Base-by-base conservation (phyloP, 92 coral and sea anemone species). In the Micromussa lordhowensis region DNA sequence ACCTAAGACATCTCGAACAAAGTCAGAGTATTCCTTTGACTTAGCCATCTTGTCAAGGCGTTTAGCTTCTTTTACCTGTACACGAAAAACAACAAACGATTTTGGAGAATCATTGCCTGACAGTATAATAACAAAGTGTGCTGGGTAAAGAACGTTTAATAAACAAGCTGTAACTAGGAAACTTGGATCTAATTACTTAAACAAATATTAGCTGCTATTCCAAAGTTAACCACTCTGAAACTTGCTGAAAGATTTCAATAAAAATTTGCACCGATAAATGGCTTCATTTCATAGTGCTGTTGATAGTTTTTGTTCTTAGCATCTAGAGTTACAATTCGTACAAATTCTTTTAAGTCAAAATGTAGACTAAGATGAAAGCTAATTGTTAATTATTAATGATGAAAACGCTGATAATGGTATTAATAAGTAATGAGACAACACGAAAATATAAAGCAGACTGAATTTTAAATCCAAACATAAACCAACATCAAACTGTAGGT, bases 61-160 rank as follows among this genome's bases (percentile, higher is more conserved):
- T 32, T 90, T 89, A n/a, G 98, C 86, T 92, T 95, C 96, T 78
- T 89, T 95, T 38, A 95, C 32, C 98, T 94, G n/a, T n/a, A 84
- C 51, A 44, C 9, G 1, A 44, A 44, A 73, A 73, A 53, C 11
- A 72, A 35, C 28, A 51, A 13, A 35, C 13, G 18, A 34, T 55
- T 79, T 54, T 28, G 32, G 9, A n/a, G 53, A 35, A 73, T 73
- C 36, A 36, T 15, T 17, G 17, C 22, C 26, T 19, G 14, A 73
- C 26, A 11, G 53, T 34, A 36, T 34, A 19, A 35, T 72, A 17
- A 34, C 49, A 21, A 34, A 18, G 18, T 35, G 26, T 35, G 44
- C 51, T 34, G 6, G 18, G 36, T 35, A 35, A 32, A 10, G 10
- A 73, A 73, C 51, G 38, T 31, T 31, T 18, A 11, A 31, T 11